A percentile compares a stretch with the other conserved stretches of the same genome.
Evolutionary conservation across 1,140 invertebrate species (phyloP).

Genomic region (Theocolax elegans): DNA sequence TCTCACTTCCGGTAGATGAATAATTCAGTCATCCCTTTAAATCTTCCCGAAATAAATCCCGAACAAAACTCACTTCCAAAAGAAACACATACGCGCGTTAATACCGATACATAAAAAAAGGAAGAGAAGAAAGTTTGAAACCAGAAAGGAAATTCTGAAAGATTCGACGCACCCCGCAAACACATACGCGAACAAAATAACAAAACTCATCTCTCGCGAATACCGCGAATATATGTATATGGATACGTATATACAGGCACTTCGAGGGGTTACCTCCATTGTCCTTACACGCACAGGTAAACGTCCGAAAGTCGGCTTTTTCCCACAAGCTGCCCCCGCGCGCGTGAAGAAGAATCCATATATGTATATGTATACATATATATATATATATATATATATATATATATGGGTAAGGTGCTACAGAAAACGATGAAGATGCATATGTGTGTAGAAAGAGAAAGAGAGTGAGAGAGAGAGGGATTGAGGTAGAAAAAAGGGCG

Average conservation of each 20-base stretch:
- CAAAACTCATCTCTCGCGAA: too few species aligned
- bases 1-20: too few species aligned
- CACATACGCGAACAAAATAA: too few species aligned
- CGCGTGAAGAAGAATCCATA: conserved; percentile 49
- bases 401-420: conserved; percentile 55
- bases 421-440: too few species aligned
- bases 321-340: conserved; percentile 56
- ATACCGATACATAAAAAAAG: too few species aligned
- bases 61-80: too few species aligned
- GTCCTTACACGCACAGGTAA: conserved; percentile 4
- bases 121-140: too few species aligned
- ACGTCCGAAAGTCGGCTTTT: conserved; percentile 37
- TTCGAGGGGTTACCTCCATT: conserved; percentile 5
- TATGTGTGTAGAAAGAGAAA: neutral
- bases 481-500: conserved; percentile 16
- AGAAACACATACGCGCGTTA: too few species aligned
- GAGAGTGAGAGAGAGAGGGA: neutral
- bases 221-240: neutral
- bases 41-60: too few species aligned
- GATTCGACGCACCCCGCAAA: too few species aligned
- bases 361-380: conserved; percentile 37
- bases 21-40: too few species aligned
- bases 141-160: too few species aligned
- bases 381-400: neutral
- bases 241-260: neutral